Evolutionary conservation across 2,113 vertebrate species (phyloP), one percentile per base, ranked within the genome.

Genomic region (Pteronura brasiliensis): DNA sequence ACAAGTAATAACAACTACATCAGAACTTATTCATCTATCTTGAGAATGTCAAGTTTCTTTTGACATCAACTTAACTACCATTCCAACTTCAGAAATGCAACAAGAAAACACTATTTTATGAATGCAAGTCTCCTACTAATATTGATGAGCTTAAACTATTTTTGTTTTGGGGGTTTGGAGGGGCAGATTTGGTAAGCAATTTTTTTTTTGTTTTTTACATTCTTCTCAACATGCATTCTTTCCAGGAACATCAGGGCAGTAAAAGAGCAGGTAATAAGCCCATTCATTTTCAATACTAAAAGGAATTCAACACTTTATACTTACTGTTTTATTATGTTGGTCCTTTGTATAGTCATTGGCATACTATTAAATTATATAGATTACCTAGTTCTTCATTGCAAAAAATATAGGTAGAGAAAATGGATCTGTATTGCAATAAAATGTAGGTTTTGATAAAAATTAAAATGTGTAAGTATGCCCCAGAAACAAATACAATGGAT

Each of bases 11-110:
- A 94, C 21, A 85, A 86, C 29, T 90, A 67, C 29, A 18, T 83
- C 92, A 81, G 31, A 96, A 96, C 31, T 55, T 93, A 88, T 8
- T 49, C 71, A 72, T 77, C 47, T 67, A 65, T 93, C 65, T 85
- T 91, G 59, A 88, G 39, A 95, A 88, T 72, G 57, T 91, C 61
- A 80, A 86, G 6, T 52, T 85, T 93, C 44, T 39, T 88, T 96
- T 96, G 61, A 92, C 61, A 89, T 81, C 52, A 94, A 93, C 59
- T 93, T 95, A 93, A 82, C 72, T 44, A 88, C 20, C 25, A 88
- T 82, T 93, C 23, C 42, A 97, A 76, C 23, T 61, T 93, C n/a
- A 63, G 55, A 96, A 97, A 81, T 90, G 31, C 34, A 39, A 55
- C 25, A 91, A 83, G 69, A 86, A 80, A 85, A 72, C 6, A 89